Conservation (phyloP, 2,113 vertebrate genomes). For the Polypterus senegalus region DNA sequence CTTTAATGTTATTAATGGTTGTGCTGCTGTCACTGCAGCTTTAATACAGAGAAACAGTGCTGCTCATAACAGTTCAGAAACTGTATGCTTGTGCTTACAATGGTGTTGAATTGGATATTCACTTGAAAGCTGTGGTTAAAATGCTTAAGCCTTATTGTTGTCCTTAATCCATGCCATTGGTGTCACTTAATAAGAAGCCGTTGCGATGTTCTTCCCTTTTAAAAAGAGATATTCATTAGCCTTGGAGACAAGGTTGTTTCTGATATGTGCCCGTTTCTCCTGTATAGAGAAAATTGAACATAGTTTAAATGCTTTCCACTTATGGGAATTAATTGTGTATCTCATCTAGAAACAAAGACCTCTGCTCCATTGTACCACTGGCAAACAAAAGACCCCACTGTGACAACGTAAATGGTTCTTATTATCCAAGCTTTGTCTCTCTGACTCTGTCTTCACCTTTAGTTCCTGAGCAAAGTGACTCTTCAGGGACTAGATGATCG, state of each 20-base stretch:
- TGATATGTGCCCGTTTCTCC: not conserved
- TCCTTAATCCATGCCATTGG: not conserved
- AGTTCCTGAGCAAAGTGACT: constrained; percentile 28
- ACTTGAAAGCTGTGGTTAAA: not conserved
- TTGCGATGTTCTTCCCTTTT: not conserved
- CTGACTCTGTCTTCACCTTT: constrained; percentile 33
- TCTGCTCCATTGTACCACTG: constrained; percentile 19
- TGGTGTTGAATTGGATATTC: not conserved
- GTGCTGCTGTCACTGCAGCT: too few species aligned
- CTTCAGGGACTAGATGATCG: constrained; percentile 26
- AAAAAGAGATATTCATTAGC: not conserved
- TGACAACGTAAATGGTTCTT: constrained; percentile 30
- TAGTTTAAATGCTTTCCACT: constrained; percentile 3
- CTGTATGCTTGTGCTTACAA: too few species aligned
- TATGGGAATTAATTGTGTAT: constrained; percentile 10
- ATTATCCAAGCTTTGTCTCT: constrained; percentile 26
- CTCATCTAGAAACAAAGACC: constrained; percentile 24
- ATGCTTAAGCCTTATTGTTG: not conserved
- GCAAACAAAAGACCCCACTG: constrained; percentile 21
- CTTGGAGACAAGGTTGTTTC: not conserved
- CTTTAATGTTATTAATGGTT: too few species aligned
- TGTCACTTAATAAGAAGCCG: not conserved
- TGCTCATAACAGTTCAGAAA: too few species aligned
- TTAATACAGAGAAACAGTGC: too few species aligned
- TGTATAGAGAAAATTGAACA: not conserved